Evolutionary conservation across 2,113 vertebrate species (phyloP), one percentile per base, ranked within the genome.

Genomic region (Lamprotornis superbus): DNA sequence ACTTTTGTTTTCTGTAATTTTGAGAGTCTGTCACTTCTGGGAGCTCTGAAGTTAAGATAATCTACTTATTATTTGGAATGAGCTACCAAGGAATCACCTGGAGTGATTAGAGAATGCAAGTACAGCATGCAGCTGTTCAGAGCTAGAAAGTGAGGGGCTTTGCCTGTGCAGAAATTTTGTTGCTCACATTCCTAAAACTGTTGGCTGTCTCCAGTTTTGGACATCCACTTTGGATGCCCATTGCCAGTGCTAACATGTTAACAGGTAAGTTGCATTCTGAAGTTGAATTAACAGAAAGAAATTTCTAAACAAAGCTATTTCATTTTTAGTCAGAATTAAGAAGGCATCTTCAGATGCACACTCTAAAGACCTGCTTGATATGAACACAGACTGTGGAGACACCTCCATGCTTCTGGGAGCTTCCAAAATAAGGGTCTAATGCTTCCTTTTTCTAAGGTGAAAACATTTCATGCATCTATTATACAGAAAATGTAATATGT

Each of bases 141-240:
- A 79, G 37, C 10, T 64, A 14, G 31, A n/a, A 70, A 31, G 17
- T 37, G 46, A 15, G 12, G 9, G 3, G 0, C 3, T 44, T 73
- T 70, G 31, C 40, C 40, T 22, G 23, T 42, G 28, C 60, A 87
- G 31, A 81, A 89, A 89, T 47, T 2, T 16, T 40, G 73, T 30
- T 83, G 37, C 9, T 86, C 42, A 33, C 21, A 27, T 39, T 53
- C 35, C 68, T 71, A 10, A 46, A 71, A 46, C 33, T 22, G 4
- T n/a, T 69, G 59, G 13, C 9, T 78, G 7, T 28, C 11, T 59
- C 23, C 35, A 20, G 3, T 47, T 81, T 77, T 63, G 21, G 12
- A 19, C 10, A 10, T 33, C 27, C 7, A 0, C 11, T 89, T 74
- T 23, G 31, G 37, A 28, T 1, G 1, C 30, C 27, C 49, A 0